Evolutionary conservation across 1,140 invertebrate genomes (phyloP).

Genomic region (Calephelis nemesis): DNA sequence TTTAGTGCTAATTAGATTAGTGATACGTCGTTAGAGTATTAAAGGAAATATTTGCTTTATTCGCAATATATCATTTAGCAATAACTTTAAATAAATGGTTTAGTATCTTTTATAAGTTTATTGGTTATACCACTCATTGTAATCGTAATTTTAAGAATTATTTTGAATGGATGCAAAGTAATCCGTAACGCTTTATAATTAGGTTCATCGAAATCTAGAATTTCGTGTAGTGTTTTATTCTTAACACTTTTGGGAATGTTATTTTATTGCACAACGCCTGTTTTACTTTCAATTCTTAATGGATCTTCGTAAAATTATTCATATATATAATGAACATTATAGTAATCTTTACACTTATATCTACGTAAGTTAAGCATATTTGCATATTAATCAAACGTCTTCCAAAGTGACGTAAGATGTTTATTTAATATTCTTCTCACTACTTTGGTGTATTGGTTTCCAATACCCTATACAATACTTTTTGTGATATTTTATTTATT

Average conservation of each 20-base stretch:
- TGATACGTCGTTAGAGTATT: slow-evolving; percentile 44
- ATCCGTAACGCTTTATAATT: slow-evolving; percentile 78
- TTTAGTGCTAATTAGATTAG: slow-evolving; percentile 69
- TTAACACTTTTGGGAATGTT: slow-evolving; percentile 39
- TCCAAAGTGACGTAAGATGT: slow-evolving; percentile 72
- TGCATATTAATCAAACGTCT: slow-evolving; percentile 74
- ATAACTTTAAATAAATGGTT: slow-evolving; percentile 49
- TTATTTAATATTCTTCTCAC: slow-evolving; percentile 35
- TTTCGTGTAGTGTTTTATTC: slow-evolving; percentile 68
- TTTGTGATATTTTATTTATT: slow-evolving; percentile 26
- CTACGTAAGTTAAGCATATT: slow-evolving; percentile 66
- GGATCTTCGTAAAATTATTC: slow-evolving; percentile 35
- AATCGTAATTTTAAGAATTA: slow-evolving; percentile 57
- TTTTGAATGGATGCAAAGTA: slow-evolving; percentile 63
- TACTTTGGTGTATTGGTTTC: slow-evolving; percentile 25
- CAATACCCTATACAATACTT: slow-evolving; percentile 23
- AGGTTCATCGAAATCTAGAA: slow-evolving; percentile 74
- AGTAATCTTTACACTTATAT: slow-evolving; percentile 44
- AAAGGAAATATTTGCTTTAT: slow-evolving; percentile 47
- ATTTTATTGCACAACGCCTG: slow-evolving; percentile 59
- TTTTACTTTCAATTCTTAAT: slow-evolving; percentile 41
- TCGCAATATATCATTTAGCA: slow-evolving; percentile 54
- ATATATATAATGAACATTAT: slow-evolving; percentile 35
- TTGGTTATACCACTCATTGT: slow-evolving; percentile 38
- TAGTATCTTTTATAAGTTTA: slow-evolving; percentile 33